Conservation (phyloP, 2,113 vertebrate genomes). For the Chitala chitala region DNA sequence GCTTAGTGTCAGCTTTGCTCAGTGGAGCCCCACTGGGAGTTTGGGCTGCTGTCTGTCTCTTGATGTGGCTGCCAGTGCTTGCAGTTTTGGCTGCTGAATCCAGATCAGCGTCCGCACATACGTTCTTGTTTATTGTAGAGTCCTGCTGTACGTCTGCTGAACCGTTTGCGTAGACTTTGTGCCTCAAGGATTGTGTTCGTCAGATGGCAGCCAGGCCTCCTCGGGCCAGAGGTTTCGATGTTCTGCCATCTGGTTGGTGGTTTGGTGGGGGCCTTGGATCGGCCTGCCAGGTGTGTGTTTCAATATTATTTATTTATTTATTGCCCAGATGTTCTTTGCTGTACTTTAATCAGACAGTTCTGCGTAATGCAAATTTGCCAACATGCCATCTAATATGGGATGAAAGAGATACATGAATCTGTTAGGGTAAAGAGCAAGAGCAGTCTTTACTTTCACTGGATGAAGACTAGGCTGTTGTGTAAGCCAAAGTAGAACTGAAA, state of each 20-base stretch:
- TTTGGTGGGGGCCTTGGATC: conserved; percentile 37
- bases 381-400: not conserved
- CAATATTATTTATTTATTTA: conserved; percentile 39
- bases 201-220: conserved; percentile 13
- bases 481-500: too few relatives aligned
- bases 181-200: not conserved
- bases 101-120: too few relatives aligned
- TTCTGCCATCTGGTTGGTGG: conserved; percentile 50
- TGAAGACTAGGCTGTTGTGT: too few relatives aligned
- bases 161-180: not conserved
- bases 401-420: too few relatives aligned
- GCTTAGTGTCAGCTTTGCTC: too few relatives aligned
- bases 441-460: too few relatives aligned
- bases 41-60: too few relatives aligned
- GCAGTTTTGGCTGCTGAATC: too few relatives aligned
- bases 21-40: too few relatives aligned
- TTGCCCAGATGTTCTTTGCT: conserved; percentile 35
- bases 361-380: not conserved
- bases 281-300: conserved; percentile 38
- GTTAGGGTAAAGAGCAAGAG: too few relatives aligned
- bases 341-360: not conserved
- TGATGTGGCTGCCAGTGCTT: not conserved
- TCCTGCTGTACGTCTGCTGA: not conserved
- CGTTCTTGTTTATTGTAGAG: not conserved
- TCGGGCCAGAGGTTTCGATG: conserved; percentile 36